Base-by-base conservation (phyloP, 2,113 vertebrate genomes). In the Pomatostomus ruficeps region DNA sequence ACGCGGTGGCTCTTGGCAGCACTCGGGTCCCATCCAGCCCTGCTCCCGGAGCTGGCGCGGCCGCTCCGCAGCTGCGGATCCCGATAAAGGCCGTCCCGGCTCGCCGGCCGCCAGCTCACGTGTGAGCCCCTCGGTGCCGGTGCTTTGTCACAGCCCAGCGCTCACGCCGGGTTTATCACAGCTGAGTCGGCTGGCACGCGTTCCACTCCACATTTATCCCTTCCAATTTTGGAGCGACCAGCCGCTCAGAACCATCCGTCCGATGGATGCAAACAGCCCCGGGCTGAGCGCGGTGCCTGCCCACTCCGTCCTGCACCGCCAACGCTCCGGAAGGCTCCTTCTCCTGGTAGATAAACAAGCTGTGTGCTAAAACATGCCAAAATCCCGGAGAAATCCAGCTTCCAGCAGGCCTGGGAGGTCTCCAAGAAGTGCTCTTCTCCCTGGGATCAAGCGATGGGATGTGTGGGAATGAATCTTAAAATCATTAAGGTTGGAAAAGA, bases 1-100 rank as follows among this genome's bases (percentile, higher is more conserved):
- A 36, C 4, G 0, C 0, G 5, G 54, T 61, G 83, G 57, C 52
- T 82, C 35, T 54, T 0, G 6, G 58, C 73, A 65, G 40, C 18
- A 2, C 6, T 0, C 9, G 1, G 55, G 21, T 67, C 46, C 17
- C 38, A 2, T 5, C 36, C 58, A 24, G 84, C 24, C 31, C 25
- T 1, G 11, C 57, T 79, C 29, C 62, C 0, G 3, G 61, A 49
- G 71, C 78, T 9, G 6, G n/a, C 6, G 0, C 18, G 3, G 2
- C 45, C 3, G 5, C 75, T 67, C 48, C 22, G 29, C 85, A 77
- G 74, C 89, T 85, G 86, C 2, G 3, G 7, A 4, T 3, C 23
- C 33, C 4, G 25, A 57, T 67, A 77, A 91, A 28, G 21, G 55
- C 2, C 2, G 2, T 72, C 83, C 49, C 5, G 4, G 35, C 66